phyloP scores from a whole-genome alignment of 2,888 invertebrate genomes.

The Neoscelio sp. region DNA sequence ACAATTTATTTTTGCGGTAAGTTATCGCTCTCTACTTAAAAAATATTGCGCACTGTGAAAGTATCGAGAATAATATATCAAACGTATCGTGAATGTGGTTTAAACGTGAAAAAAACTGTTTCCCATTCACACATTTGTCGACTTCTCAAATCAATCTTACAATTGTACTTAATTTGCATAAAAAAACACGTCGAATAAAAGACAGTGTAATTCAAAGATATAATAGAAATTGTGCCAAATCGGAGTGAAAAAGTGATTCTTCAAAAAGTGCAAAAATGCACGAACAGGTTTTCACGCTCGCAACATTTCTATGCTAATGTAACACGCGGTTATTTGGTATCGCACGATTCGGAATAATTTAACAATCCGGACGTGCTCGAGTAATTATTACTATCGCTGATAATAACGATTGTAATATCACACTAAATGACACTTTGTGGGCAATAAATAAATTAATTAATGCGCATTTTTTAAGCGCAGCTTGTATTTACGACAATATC shows the following conservation, averaged over 20 bases:
- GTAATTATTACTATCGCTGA: conserved; percentile 6
- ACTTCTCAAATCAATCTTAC: too few relatives aligned
- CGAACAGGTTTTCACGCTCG: conserved; percentile 10
- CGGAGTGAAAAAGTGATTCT: neutral
- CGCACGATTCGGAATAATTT: conserved; percentile 16
- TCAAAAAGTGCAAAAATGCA: neutral
- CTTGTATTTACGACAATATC: conserved; percentile 39
- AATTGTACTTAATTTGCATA: too few relatives aligned
- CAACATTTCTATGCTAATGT: conserved; percentile 25
- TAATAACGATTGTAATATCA: conserved; percentile 18
- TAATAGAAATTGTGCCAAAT: neutral
- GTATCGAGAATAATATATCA: neutral
- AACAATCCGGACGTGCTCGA: conserved; percentile 15
- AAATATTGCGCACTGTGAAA: conserved; percentile 6
- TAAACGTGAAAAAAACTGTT: neutral
- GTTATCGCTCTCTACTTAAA: conserved; percentile 15
- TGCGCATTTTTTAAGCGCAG: conserved; percentile 22
- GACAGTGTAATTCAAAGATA: too few relatives aligned
- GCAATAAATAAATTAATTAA: conserved; percentile 40
- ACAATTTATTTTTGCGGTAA: conserved; percentile 42
- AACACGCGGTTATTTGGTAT: conserved; percentile 4
- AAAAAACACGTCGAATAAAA: too few relatives aligned
- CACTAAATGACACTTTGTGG: neutral
- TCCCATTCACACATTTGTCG: too few relatives aligned
- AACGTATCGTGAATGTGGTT: too few relatives aligned